A percentile compares a stretch with the other conserved stretches of the same genome.
These are phyloP conservation scores for Apis florea DNA, from an alignment of 1,140 invertebrate genomes.

Conservation along the genomic window DNA sequence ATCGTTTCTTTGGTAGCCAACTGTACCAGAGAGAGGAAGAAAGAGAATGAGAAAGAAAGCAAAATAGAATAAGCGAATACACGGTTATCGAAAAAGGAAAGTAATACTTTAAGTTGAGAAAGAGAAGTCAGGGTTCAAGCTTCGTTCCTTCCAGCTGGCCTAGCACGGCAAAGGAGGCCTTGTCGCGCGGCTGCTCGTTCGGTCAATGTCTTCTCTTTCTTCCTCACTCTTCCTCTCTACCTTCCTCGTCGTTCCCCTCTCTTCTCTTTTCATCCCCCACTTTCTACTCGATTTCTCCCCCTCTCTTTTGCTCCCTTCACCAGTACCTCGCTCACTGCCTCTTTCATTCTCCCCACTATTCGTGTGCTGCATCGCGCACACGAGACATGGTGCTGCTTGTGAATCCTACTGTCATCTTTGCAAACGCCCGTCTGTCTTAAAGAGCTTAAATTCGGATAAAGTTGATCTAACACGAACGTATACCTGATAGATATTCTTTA, in stretches of 20 bases:
- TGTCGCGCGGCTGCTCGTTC: constrained; percentile 77
- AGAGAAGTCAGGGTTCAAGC: constrained; percentile 52
- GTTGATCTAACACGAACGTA: constrained; percentile 18
- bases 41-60: not conserved
- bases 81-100: constrained; percentile 39
- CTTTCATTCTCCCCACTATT: constrained; percentile 57
- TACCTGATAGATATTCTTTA: not conserved
- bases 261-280: constrained; percentile 15
- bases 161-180: constrained; percentile 68
- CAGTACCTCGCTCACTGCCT: constrained; percentile 43
- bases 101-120: constrained; percentile 39
- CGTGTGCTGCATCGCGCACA: constrained; percentile 70
- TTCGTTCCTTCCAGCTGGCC: constrained; percentile 74
- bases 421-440: constrained; percentile 56
- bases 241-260: constrained; percentile 27
- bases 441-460: constrained; percentile 22
- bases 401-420: constrained; percentile 65
- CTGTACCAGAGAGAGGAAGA: constrained; percentile 16
- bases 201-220: constrained; percentile 79
- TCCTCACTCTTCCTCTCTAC: constrained; percentile 58
- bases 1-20: constrained; percentile 64
- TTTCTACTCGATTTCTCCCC: constrained; percentile 13
- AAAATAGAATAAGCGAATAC: not conserved
- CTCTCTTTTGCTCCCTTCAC: constrained; percentile 4
- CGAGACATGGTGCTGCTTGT: constrained; percentile 62